A percentile compares a stretch with the other conserved stretches of the same genome.
Evolutionary conservation across 2,797 vertebrate genomes (phyloP).

Genomic region (Gymnopithys bicolor): DNA sequence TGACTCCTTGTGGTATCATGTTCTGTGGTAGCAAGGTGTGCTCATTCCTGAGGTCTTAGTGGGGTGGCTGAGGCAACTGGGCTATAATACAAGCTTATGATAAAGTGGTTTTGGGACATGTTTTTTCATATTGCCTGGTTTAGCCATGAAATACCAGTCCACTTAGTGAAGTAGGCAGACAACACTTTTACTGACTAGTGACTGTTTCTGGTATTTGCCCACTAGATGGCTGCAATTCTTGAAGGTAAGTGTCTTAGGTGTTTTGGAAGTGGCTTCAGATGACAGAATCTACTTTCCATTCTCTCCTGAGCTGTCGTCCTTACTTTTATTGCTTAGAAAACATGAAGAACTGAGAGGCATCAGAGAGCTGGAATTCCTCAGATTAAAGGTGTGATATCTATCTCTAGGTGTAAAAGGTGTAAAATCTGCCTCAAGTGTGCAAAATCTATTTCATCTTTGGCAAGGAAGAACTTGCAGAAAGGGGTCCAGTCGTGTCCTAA

Average conservation of each 20-base stretch:
- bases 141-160: not conserved
- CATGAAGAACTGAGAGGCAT: not conserved
- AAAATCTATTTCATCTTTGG: not conserved
- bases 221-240: constrained; percentile 67
- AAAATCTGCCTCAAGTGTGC: not conserved
- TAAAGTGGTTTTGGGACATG: not conserved
- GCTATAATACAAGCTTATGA: not conserved
- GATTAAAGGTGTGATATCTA: not conserved
- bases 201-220: constrained; percentile 48
- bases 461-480: not conserved
- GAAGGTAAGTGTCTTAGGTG: constrained; percentile 5
- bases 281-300: not conserved
- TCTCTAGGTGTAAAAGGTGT: not conserved
- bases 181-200: not conserved
- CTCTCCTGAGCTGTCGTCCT: not conserved
- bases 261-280: constrained; percentile 9
- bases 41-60: not conserved
- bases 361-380: not conserved
- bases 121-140: not conserved
- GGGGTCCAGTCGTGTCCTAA: not conserved
- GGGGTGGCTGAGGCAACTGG: not conserved
- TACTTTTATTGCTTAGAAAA: not conserved
- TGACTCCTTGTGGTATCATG: not conserved
- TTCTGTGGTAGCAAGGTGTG: not conserved
- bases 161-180: not conserved